Evolutionary conservation across 2,113 vertebrate species (phyloP).

Genomic region (Bubo blakistoni): DNA sequence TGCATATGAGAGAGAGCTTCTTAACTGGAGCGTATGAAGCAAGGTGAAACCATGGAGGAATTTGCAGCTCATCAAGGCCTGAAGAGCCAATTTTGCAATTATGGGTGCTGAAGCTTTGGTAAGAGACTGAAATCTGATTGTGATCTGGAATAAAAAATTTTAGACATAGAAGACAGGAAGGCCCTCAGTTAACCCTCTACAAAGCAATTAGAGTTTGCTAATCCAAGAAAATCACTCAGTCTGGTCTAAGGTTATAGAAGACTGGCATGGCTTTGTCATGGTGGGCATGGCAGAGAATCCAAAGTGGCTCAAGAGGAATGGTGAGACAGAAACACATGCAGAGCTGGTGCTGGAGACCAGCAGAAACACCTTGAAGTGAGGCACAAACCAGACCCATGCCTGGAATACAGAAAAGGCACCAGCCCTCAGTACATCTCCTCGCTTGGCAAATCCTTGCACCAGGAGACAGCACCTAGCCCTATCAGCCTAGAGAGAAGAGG

Average conservation of each 20-base stretch:
- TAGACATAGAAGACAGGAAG: background rate
- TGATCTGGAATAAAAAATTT: background rate
- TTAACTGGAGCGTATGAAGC: background rate
- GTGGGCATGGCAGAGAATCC: background rate
- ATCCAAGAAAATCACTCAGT: background rate
- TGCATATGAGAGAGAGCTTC: background rate
- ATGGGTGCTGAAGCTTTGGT: background rate
- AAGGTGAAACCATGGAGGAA: slow-evolving; percentile 4
- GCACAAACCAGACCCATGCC: background rate
- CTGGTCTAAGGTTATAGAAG: background rate
- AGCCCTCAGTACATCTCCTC: background rate
- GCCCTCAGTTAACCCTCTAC: background rate
- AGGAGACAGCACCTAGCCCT: background rate
- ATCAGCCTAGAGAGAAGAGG: background rate
- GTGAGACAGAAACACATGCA: background rate
- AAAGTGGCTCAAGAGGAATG: background rate
- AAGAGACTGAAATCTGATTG: background rate
- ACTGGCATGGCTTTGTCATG: background rate
- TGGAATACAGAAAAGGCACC: background rate
- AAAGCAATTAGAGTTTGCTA: background rate
- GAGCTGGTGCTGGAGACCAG: background rate
- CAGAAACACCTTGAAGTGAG: background rate
- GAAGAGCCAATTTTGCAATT: slow-evolving; percentile 44
- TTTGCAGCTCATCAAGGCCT: slow-evolving; percentile 5
- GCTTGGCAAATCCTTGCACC: background rate